Percentiles rank a stretch among this genome's conserved stretches.
phyloP scores from a whole-genome alignment of 2,797 vertebrate species.

The Fistularia tabacaria region DNA sequence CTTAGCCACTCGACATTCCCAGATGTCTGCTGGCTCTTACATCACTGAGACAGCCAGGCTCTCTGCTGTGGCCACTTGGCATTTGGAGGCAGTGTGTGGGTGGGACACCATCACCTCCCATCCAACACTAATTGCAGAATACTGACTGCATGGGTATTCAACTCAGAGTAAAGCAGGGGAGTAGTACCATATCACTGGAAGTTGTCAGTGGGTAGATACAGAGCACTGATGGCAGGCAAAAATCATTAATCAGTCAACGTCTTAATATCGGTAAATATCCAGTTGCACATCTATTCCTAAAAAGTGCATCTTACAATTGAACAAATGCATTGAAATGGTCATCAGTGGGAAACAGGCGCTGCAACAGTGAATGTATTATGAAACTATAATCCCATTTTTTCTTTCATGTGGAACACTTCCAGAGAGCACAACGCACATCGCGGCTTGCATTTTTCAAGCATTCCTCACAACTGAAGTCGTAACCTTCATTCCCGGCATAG shows the following conservation, averaged over 20 bases:
- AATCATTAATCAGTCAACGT: no score
- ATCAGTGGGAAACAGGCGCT: no score
- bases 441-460: no score
- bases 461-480: no score
- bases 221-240: not conserved
- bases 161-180: constrained; percentile 13
- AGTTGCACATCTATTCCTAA: no score
- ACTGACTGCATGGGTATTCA: constrained; percentile 22
- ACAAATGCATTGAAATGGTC: no score
- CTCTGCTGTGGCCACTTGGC: constrained; percentile 54
- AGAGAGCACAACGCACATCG: no score
- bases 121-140: constrained; percentile 44
- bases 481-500: constrained; percentile 37
- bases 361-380: no score
- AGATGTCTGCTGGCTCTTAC: constrained; percentile 53
- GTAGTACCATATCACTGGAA: constrained; percentile 1
- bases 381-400: no score
- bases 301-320: no score
- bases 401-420: no score
- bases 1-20: constrained; percentile 45
- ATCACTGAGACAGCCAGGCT: constrained; percentile 46
- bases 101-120: constrained; percentile 41
- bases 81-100: constrained; percentile 44
- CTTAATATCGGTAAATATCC: no score
- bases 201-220: not conserved